Conservation (phyloP, 2,888 invertebrate genomes). For the Holacanthella duospinosa region DNA sequence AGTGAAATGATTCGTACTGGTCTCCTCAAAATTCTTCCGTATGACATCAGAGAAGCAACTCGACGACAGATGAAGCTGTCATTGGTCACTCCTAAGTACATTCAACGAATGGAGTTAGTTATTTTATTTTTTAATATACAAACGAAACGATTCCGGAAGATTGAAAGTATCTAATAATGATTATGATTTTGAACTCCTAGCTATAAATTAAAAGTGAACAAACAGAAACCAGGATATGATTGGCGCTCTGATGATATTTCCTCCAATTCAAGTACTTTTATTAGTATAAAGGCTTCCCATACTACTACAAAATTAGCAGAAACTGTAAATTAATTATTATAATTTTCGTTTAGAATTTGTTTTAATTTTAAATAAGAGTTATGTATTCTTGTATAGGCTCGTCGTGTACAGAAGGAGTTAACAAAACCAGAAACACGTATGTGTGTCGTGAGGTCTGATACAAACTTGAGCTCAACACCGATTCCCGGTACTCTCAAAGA, state of each 20-base stretch:
- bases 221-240: too few species aligned
- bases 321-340: too few species aligned
- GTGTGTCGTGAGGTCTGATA: slow-evolving; percentile 28
- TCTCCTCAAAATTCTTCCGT: slow-evolving; percentile 16
- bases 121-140: background rate
- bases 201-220: too few species aligned
- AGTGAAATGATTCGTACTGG: slow-evolving; percentile 24
- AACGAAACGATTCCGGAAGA: background rate
- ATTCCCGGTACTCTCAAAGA: slow-evolving; percentile 40
- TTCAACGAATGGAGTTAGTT: slow-evolving; percentile 11
- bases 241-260: too few species aligned
- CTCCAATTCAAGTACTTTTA: too few species aligned
- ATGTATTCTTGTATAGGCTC: too few species aligned
- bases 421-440: slow-evolving; percentile 20
- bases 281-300: too few species aligned
- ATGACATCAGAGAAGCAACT: background rate
- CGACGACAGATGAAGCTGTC: background rate
- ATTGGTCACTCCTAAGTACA: slow-evolving; percentile 11
- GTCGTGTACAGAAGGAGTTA: slow-evolving; percentile 9
- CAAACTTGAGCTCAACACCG: slow-evolving; percentile 25
- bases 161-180: too few species aligned
- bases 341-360: too few species aligned
- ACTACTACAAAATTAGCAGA: too few species aligned
- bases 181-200: too few species aligned
- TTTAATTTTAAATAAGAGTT: too few species aligned